Evolutionary conservation across 2,797 vertebrate genomes (phyloP).

Genomic region (Microctenopoma lineatum): DNA sequence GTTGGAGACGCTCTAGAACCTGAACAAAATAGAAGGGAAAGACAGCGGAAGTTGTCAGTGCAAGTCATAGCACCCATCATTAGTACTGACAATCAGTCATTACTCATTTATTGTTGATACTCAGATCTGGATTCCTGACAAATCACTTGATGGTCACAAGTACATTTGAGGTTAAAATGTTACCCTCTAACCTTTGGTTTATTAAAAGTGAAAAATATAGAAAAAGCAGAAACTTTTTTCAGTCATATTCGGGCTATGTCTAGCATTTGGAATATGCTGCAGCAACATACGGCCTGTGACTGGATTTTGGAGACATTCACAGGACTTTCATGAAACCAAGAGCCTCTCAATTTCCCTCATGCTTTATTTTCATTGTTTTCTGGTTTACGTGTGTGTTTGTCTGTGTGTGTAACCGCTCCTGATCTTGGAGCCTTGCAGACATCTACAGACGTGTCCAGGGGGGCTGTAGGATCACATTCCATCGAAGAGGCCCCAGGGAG

Average conservation of each 20-base stretch:
- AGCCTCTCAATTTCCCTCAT: conserved; percentile 52
- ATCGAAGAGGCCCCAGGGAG: conserved; percentile 85
- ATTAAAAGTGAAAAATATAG: conserved; percentile 22
- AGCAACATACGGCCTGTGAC: conserved; percentile 62
- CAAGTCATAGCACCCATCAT: conserved; percentile 1
- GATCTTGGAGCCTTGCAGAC: conserved; percentile 80
- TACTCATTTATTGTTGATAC: conserved; percentile 15
- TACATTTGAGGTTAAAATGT: conserved; percentile 29
- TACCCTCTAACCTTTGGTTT: conserved; percentile 47
- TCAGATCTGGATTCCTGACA: conserved; percentile 8
- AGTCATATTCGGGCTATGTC: conserved; percentile 31
- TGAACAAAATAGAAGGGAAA: conserved; percentile 55
- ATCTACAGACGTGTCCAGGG: conserved; percentile 82
- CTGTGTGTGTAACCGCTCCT: conserved; percentile 62
- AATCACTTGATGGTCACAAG: neutral
- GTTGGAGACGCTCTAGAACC: conserved; percentile 97
- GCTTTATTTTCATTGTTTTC: conserved; percentile 72
- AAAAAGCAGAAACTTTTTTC: conserved; percentile 22
- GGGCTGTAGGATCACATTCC: conserved; percentile 86
- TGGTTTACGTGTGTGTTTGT: conserved; percentile 39
- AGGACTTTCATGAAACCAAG: conserved; percentile 59
- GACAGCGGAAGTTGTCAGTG: conserved; percentile 15
- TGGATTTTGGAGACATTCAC: conserved; percentile 64
- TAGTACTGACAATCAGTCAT: neutral
- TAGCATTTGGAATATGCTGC: conserved; percentile 52